Evolutionary conservation across 2,113 vertebrate species (phyloP).

Genomic region (Dermatemys mawii): DNA sequence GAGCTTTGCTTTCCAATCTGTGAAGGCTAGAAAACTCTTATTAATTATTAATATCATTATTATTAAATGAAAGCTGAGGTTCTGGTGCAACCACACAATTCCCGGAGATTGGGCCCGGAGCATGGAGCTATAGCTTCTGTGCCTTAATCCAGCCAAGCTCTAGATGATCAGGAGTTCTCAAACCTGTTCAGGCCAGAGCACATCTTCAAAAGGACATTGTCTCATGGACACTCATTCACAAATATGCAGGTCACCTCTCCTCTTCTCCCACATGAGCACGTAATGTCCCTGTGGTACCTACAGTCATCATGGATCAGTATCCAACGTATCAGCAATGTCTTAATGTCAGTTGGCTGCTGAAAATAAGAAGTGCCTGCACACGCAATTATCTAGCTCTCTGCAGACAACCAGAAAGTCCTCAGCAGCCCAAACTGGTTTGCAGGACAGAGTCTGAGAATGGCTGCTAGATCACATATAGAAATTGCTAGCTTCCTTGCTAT

Average conservation of each 20-base stretch:
- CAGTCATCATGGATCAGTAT: constrained; percentile 9
- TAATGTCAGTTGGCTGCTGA: neutral
- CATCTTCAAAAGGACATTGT: neutral
- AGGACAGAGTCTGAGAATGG: neutral
- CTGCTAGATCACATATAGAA: neutral
- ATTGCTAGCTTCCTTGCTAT: neutral
- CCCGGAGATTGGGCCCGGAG: neutral
- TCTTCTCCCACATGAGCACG: neutral
- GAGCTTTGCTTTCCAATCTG: neutral
- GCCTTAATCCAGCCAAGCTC: neutral
- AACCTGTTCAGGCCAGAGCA: neutral
- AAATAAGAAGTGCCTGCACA: constrained; percentile 9
- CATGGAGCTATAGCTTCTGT: neutral
- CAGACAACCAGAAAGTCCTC: neutral
- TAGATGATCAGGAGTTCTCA: neutral
- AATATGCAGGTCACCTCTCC: no score
- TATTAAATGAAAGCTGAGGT: neutral
- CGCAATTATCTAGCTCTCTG: neutral
- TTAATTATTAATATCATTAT: neutral
- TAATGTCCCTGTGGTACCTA: neutral
- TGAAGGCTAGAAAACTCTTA: neutral
- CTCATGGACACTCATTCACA: neutral
- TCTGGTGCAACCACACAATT: neutral
- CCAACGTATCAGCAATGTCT: neutral
- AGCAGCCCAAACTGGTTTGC: neutral